Conservation (phyloP, 2,113 vertebrate genomes). For the Lophochroa leadbeateri region DNA sequence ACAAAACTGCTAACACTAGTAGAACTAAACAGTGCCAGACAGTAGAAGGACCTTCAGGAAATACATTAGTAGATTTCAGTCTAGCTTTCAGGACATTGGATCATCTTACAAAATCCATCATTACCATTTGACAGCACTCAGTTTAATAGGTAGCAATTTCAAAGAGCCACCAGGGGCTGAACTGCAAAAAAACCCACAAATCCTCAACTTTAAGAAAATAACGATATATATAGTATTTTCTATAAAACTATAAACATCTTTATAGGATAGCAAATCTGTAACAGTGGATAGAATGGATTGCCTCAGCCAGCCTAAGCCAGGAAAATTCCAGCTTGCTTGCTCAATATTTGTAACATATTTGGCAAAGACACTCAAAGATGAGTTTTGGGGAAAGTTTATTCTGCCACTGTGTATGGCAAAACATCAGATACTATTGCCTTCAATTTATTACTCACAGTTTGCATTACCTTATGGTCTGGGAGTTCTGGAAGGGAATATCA, state of each 20-base stretch:
- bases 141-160: neutral
- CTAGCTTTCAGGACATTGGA: neutral
- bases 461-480: neutral
- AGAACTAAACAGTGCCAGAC: neutral
- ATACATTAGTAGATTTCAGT: neutral
- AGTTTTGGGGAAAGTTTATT: neutral
- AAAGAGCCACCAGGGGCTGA: neutral
- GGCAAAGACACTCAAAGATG: neutral
- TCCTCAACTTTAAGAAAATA: neutral
- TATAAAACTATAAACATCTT: neutral
- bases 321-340: neutral
- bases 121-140: neutral
- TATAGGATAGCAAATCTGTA: neutral
- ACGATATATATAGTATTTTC: neutral
- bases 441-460: neutral
- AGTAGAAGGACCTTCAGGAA: neutral
- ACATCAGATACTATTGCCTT: neutral
- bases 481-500: neutral
- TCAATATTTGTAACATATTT: neutral
- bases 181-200: neutral
- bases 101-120: neutral
- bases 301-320: neutral
- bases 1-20: neutral
- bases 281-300: neutral
- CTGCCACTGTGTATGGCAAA: neutral